phyloP scores from a whole-genome alignment of 2,888 invertebrate species.

The Chymomyza fuscimana region DNA sequence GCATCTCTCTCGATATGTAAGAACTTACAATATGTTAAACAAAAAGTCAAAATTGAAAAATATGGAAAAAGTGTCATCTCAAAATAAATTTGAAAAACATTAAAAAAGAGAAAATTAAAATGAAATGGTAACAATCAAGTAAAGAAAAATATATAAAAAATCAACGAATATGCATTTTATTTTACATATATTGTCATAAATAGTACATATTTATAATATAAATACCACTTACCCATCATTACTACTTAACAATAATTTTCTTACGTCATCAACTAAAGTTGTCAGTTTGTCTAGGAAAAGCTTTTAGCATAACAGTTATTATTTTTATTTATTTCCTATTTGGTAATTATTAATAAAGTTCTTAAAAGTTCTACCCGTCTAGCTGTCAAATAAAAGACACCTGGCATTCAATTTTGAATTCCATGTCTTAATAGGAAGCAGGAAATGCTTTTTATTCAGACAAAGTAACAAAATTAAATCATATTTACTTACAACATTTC shows the following conservation, averaged over 20 bases:
- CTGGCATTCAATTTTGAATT: background rate
- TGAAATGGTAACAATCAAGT: no score
- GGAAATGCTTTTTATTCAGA: constrained; percentile 20
- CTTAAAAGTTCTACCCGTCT: background rate
- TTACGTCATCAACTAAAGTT: background rate
- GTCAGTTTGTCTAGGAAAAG: background rate
- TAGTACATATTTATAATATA: no score
- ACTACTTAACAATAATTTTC: background rate
- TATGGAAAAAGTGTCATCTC: no score
- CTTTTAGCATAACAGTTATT: background rate
- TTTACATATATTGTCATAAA: no score
- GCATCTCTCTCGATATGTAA: no score
- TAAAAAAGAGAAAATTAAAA: no score
- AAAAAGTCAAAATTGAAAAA: no score
- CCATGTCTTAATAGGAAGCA: background rate
- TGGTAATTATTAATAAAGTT: background rate
- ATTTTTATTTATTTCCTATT: background rate
- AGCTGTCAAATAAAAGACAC: background rate
- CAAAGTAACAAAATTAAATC: constrained; percentile 35
- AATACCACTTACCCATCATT: no score
- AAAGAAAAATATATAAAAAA: no score
- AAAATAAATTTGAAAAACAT: no score
- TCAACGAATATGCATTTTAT: no score
- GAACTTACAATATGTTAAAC: no score
- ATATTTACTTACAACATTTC: constrained; percentile 18